Base-by-base conservation (phyloP, 2,797 vertebrate species). In the Hafferia zeledoni region DNA sequence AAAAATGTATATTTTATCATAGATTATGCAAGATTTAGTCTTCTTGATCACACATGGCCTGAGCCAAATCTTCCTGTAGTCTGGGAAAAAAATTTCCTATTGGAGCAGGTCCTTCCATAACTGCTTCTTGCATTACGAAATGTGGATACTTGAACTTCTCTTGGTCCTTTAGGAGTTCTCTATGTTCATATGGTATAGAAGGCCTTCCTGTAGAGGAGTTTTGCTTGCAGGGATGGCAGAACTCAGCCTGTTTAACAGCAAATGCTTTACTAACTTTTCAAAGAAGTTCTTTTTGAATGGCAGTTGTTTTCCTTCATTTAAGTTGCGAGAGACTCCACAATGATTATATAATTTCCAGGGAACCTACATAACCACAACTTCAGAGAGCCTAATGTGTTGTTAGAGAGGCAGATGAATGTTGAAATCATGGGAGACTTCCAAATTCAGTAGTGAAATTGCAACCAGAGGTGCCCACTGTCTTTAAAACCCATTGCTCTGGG, bases 101-200 rank as follows among this genome's bases (percentile, higher is more conserved):
- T 1, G 3, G 46, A 82, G 31, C 33, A 63, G 13, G 9, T 14
- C 44, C 56, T 67, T 60, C 49, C n/a, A 6, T 49, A 67, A 47
- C 27, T 33, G 13, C 47, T 23, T 57, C 65, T 77, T 84, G 57
- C 24, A 12, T 72, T 43, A 16, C 16, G 3, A 31, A 47, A 17
- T 0, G 0, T 18, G 8, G 2, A 4, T 15, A 4, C 17, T 53
- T 81, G 4, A 49, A 25, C 22, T 81, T 53, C 20, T 60, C 61
- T 43, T 16, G 3, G 44, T 70, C 9, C 24, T 57, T 60, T 5
- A 49, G 63, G 65, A 60, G 30, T 35, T 55, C 19, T 59, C 0
- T 37, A 0, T 22, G 14, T 35, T 18, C 4, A 3, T 17, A 22
- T 15, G 49, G 19, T 35, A 3, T 14, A 27, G 63, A 55, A 49